Evolutionary conservation across 2,113 vertebrate genomes (phyloP).

Genomic region (Protomyctophum bolini): DNA sequence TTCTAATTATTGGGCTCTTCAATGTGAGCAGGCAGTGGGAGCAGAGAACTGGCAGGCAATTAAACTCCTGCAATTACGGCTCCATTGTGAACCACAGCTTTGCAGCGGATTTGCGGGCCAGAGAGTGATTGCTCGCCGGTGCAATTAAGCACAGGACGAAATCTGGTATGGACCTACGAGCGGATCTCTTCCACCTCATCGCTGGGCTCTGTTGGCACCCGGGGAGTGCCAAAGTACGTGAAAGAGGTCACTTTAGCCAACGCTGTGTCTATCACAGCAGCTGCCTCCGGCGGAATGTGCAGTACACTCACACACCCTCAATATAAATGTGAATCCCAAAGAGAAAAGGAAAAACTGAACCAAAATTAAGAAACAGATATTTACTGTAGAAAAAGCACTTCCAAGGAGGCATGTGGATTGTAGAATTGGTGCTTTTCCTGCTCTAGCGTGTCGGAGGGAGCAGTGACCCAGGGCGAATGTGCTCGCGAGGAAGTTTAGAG

Average conservation of each 20-base stretch:
- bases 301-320: background rate
- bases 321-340: too few species aligned
- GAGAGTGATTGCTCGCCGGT: constrained; percentile 75
- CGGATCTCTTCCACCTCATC: constrained; percentile 59
- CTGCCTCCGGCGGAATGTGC: background rate
- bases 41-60: constrained; percentile 80
- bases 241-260: constrained; percentile 32
- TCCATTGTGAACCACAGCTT: constrained; percentile 81
- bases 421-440: constrained; percentile 64
- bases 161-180: constrained; percentile 70
- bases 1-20: constrained; percentile 83
- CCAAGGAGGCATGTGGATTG: constrained; percentile 54
- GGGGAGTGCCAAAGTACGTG: constrained; percentile 24
- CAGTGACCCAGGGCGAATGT: constrained; percentile 75
- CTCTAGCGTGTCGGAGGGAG: constrained; percentile 61
- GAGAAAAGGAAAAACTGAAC: too few species aligned
- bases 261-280: constrained; percentile 15
- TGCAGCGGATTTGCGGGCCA: constrained; percentile 76
- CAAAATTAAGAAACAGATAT: constrained; percentile 31
- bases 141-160: constrained; percentile 79
- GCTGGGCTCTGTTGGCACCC: constrained; percentile 42
- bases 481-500: constrained; percentile 62
- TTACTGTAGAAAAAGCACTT: constrained; percentile 59
- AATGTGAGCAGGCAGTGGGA: constrained; percentile 76
- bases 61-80: constrained; percentile 84